These are phyloP conservation scores for Crotalus horridus DNA, from an alignment of 2,113 vertebrate genomes.

Conservation along the genomic window DNA sequence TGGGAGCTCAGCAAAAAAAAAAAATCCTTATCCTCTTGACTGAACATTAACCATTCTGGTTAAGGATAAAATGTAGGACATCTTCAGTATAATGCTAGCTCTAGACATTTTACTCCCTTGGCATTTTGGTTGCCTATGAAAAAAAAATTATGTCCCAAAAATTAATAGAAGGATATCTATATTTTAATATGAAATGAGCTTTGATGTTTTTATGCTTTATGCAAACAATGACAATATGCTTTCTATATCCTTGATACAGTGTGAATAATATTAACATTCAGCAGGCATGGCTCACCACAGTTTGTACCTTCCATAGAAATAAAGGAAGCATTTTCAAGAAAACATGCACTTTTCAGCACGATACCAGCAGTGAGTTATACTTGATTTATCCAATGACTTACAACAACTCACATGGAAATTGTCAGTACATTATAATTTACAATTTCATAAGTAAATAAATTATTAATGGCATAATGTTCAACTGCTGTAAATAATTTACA, in stretches of 20 bases:
- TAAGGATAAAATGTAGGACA: not conserved
- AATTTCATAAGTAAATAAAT: constrained; percentile 55
- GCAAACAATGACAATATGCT: not conserved
- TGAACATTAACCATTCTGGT: not conserved
- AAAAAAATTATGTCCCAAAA: not conserved
- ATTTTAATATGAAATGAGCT: not conserved
- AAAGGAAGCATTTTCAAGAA: not conserved
- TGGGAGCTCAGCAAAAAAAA: not conserved
- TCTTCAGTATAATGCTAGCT: not conserved
- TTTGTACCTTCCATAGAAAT: not conserved
- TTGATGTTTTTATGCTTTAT: not conserved
- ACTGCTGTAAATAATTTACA: constrained; percentile 57
- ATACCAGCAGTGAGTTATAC: not conserved
- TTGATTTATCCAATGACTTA: constrained; percentile 38
- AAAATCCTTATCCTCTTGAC: not conserved
- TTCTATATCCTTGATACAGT: accelerated
- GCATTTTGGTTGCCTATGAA: not conserved
- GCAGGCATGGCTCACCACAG: not conserved
- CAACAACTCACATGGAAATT: constrained; percentile 29
- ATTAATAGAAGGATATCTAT: not conserved
- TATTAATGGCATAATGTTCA: constrained; percentile 47
- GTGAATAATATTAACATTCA: not conserved
- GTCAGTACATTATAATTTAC: constrained; percentile 52
- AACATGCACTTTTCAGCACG: not conserved
- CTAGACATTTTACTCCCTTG: not conserved